Conservation (phyloP, 1,140 invertebrate species). For the Tribolium madens region DNA sequence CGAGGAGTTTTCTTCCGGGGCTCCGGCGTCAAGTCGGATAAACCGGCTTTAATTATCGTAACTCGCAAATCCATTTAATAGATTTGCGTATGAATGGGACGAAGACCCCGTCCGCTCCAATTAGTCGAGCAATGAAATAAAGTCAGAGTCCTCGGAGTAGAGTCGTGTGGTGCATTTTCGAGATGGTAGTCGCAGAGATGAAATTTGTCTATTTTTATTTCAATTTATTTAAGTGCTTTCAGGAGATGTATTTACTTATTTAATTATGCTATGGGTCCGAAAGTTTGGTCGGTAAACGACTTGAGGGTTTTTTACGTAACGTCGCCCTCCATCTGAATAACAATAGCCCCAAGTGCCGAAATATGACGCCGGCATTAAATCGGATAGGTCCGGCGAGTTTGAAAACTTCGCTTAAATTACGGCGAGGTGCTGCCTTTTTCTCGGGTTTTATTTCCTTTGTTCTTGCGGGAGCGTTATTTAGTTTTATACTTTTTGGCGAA, state of each 20-base stretch:
- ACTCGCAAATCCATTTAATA: neutral
- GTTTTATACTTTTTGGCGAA: conserved; percentile 34
- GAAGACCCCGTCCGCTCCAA: neutral
- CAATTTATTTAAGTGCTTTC: conserved; percentile 29
- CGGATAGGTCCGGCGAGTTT: neutral
- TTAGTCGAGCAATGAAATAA: conserved; percentile 14
- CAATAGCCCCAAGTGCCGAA: neutral
- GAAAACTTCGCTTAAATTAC: conserved; percentile 5
- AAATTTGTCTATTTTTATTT: conserved; percentile 18
- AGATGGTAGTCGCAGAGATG: conserved; percentile 14
- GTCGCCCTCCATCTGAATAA: neutral
- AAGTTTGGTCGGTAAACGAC: neutral
- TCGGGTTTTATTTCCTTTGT: conserved; percentile 8
- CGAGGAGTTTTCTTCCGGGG: neutral
- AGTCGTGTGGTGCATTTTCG: neutral
- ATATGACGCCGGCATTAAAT: conserved; percentile 1
- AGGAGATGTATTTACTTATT: conserved; percentile 26
- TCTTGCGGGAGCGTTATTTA: conserved; percentile 27
- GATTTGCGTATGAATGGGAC: neutral
- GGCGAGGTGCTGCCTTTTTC: neutral
- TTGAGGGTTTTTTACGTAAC: neutral
- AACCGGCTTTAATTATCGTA: conserved; percentile 10
- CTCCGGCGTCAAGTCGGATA: neutral
- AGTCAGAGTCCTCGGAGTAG: neutral
- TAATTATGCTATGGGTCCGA: neutral